phyloP scores from a whole-genome alignment of 2,888 invertebrate species.

The Bombyx huttoni region DNA sequence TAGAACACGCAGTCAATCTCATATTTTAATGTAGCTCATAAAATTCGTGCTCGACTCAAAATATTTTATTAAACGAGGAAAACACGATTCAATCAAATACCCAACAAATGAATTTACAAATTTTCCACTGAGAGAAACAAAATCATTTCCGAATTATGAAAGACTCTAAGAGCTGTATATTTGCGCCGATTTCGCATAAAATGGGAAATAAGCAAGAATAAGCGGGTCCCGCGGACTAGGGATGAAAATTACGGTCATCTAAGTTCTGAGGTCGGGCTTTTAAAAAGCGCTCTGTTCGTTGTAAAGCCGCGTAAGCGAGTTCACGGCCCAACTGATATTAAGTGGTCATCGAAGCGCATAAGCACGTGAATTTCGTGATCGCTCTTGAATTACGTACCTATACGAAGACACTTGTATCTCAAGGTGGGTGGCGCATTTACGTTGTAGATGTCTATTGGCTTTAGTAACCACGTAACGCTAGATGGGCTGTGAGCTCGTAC shows the following conservation, averaged over 20 bases:
- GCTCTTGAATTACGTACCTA: too few species aligned
- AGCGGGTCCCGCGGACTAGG: not conserved
- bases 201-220: not conserved
- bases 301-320: too few species aligned
- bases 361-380: too few species aligned
- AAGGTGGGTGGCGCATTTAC: too few species aligned
- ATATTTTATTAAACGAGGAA: not conserved
- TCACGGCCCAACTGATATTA: too few species aligned
- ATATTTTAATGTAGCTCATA: not conserved
- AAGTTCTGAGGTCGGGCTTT: not conserved
- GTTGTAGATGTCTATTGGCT: too few species aligned
- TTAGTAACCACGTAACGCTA: too few species aligned
- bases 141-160: constrained; percentile 3
- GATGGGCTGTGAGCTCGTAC: too few species aligned
- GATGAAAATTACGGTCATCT: not conserved
- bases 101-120: constrained; percentile 3
- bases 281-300: not conserved
- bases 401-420: too few species aligned
- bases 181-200: not conserved
- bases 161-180: not conserved
- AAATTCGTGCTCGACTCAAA: not conserved
- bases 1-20: not conserved
- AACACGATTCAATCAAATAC: not conserved
- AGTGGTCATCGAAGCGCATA: too few species aligned
- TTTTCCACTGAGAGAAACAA: constrained; percentile 2